These are phyloP conservation scores for Neodontobutis hainanensis DNA, from an alignment of 2,113 vertebrate species.

Conservation along the genomic window DNA sequence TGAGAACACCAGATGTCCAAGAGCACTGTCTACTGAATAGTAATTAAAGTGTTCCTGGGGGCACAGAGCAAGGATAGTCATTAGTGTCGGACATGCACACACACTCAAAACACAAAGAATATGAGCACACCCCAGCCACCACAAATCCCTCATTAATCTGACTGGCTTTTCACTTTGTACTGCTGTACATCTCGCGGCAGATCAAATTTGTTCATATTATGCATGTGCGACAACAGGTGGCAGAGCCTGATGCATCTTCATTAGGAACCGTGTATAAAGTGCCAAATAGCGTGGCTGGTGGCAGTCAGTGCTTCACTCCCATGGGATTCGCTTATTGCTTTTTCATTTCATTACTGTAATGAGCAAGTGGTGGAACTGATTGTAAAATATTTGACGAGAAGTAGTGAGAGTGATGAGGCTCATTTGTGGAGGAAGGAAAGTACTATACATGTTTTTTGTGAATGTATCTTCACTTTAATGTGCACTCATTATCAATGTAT, in stretches of 20 bases:
- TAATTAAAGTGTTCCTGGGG: conserved; percentile 97
- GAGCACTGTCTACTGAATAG: conserved; percentile 89
- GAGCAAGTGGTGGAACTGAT: conserved; percentile 43
- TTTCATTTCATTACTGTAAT: conserved; percentile 48
- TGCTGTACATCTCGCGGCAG: conserved; percentile 5
- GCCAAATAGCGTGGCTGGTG: conserved; percentile 33
- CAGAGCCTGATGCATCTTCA: conserved; percentile 50
- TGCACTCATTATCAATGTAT: not conserved
- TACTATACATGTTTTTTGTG: not conserved
- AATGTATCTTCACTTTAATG: not conserved
- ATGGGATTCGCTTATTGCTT: conserved; percentile 34
- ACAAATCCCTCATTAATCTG: not conserved
- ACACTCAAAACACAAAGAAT: conserved; percentile 8
- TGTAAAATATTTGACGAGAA: conserved; percentile 22
- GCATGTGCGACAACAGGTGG: conserved; percentile 42
- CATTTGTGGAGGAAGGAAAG: conserved; percentile 30
- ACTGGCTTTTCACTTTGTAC: conserved; percentile 3
- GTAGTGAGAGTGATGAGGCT: conserved; percentile 13
- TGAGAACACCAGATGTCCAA: conserved; percentile 96
- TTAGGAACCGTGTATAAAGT: conserved; percentile 26
- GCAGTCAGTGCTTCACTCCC: conserved; percentile 11
- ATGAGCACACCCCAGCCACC: not conserved
- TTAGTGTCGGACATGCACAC: conserved; percentile 49
- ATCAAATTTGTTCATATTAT: conserved; percentile 39
- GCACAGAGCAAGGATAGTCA: conserved; percentile 43